Percentiles rank a stretch among this genome's conserved stretches.
Conservation (phyloP, 2,113 vertebrate species). For the Heptranchias perlo region DNA sequence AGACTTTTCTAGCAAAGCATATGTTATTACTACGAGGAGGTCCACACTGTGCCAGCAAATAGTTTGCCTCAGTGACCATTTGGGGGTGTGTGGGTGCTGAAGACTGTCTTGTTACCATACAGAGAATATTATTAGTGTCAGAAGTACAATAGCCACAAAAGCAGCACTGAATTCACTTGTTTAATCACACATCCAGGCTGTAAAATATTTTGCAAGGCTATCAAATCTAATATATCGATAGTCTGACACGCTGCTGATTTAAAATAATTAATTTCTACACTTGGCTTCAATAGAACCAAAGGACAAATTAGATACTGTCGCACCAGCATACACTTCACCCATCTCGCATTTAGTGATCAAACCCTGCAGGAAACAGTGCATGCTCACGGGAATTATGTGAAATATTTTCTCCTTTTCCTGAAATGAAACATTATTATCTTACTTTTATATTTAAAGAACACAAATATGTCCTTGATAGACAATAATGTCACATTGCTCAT, state of each 20-base stretch:
- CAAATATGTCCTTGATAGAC: background rate
- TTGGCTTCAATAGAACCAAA: background rate
- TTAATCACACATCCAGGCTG: background rate
- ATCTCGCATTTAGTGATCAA: background rate
- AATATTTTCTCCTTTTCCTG: background rate
- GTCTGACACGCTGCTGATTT: background rate
- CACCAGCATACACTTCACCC: background rate
- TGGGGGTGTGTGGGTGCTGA: background rate
- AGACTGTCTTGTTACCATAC: background rate
- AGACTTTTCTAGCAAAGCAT: too few relatives aligned
- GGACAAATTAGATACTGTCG: background rate
- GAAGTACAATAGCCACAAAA: background rate
- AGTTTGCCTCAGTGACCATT: background rate
- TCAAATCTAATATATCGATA: background rate
- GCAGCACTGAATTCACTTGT: background rate
- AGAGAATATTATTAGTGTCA: background rate
- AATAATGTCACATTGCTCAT: background rate
- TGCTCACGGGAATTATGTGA: background rate
- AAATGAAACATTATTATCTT: background rate
- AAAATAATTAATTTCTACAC: background rate
- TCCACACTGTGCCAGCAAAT: background rate
- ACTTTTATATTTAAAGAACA: background rate
- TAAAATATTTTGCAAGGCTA: background rate
- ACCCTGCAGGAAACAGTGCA: background rate
- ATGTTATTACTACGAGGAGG: background rate